Conservation (phyloP, 2,797 vertebrate genomes). For the Arnoldichthys spilopterus region DNA sequence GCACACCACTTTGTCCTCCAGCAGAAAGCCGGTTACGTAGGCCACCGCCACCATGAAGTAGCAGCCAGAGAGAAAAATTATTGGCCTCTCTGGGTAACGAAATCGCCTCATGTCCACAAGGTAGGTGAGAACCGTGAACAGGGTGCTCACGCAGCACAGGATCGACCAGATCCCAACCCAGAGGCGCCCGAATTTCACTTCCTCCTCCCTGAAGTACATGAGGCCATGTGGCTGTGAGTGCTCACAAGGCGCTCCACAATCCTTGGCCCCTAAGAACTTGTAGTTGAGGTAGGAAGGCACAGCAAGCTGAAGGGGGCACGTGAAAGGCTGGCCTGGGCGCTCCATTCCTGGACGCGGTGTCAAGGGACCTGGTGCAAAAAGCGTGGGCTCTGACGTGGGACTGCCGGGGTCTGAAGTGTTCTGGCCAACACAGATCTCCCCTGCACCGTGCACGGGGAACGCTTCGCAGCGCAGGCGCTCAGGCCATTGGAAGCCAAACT, state of each 20-base stretch:
- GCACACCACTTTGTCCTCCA: slow-evolving; percentile 88
- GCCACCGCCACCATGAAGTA: slow-evolving; percentile 92
- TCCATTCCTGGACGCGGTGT: slow-evolving; percentile 61
- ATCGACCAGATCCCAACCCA: slow-evolving; percentile 90
- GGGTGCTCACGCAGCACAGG: slow-evolving; percentile 86
- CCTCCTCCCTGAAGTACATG: slow-evolving; percentile 89
- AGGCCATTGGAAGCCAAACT: slow-evolving; percentile 89
- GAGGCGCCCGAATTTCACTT: slow-evolving; percentile 84
- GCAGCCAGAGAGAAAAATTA: slow-evolving; percentile 93
- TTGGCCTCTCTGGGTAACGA: slow-evolving; percentile 90
- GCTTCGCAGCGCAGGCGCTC: slow-evolving; percentile 84
- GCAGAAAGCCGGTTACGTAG: slow-evolving; percentile 84
- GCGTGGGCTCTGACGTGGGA: slow-evolving; percentile 74
- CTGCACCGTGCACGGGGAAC: slow-evolving; percentile 82
- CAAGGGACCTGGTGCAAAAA: slow-evolving; percentile 68
- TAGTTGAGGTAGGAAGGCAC: slow-evolving; percentile 89
- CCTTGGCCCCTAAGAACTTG: slow-evolving; percentile 85
- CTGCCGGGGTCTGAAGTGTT: slow-evolving; percentile 81
- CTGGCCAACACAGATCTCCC: slow-evolving; percentile 89
- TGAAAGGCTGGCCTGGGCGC: slow-evolving; percentile 75
- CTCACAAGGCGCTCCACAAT: slow-evolving; percentile 92
- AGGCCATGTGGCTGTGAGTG: slow-evolving; percentile 81
- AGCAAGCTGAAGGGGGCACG: slow-evolving; percentile 87
- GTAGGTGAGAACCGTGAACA: slow-evolving; percentile 91
- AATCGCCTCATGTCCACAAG: slow-evolving; percentile 88